Conservation (phyloP, 2,797 vertebrate species). For the Cyclopterus lumpus region DNA sequence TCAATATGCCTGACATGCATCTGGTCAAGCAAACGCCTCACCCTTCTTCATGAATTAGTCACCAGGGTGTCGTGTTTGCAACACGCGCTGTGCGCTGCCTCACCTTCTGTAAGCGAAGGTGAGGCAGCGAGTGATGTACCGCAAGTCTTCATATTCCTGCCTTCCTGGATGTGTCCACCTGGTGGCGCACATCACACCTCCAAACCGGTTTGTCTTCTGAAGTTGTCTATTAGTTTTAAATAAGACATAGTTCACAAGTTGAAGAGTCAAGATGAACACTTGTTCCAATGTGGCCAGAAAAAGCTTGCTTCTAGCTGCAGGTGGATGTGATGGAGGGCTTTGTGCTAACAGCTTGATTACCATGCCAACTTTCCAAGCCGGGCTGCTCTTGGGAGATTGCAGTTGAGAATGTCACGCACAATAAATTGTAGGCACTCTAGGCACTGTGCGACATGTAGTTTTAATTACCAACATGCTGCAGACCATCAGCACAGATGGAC, state of each 20-base stretch:
- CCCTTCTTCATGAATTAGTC: constrained; percentile 17
- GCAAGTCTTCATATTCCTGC: constrained; percentile 15
- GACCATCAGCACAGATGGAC: constrained; percentile 35
- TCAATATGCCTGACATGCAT: constrained; percentile 29
- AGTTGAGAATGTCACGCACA: constrained; percentile 5
- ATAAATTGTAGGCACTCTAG: constrained; percentile 11
- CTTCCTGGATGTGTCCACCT: constrained; percentile 4
- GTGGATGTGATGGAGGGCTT: constrained; percentile 11
- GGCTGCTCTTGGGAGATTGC: constrained; percentile 20
- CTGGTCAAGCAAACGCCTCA: neutral
- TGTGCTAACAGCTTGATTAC: constrained; percentile 23
- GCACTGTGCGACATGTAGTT: constrained; percentile 17
- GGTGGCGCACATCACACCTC: neutral
- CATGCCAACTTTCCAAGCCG: constrained; percentile 15
- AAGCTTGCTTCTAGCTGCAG: constrained; percentile 21
- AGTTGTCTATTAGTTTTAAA: constrained; percentile 1
- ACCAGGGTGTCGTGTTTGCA: neutral
- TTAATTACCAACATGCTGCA: constrained; percentile 41
- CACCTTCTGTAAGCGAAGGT: neutral
- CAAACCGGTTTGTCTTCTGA: constrained; percentile 8
- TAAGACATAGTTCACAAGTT: constrained; percentile 25
- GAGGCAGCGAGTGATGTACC: constrained; percentile 7
- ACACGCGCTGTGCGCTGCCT: neutral
- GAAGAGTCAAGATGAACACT: constrained; percentile 10
- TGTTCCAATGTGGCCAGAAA: constrained; percentile 8